These are phyloP conservation scores for Etheostoma spectabile DNA, from an alignment of 2,113 vertebrate species.

Conservation along the genomic window DNA sequence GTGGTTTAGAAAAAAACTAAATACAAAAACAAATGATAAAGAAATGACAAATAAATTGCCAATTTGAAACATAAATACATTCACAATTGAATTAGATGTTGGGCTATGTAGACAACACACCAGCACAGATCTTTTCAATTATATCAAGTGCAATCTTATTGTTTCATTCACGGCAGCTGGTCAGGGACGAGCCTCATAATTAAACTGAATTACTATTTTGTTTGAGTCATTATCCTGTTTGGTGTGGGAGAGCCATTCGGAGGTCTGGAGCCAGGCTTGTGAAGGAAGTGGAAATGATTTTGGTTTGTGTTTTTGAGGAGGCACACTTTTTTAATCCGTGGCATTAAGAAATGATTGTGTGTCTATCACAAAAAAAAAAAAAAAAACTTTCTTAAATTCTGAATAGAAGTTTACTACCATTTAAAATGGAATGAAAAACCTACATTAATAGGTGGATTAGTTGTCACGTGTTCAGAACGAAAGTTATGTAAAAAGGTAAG, in stretches of 20 bases:
- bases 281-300: not conserved
- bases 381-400: not conserved
- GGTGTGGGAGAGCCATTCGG: not conserved
- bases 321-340: not conserved
- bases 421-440: not conserved
- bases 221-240: slow-evolving; percentile 11
- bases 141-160: not conserved
- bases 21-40: not conserved
- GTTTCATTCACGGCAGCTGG: slow-evolving; percentile 13
- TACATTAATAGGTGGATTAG: not conserved
- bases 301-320: not conserved
- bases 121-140: not conserved
- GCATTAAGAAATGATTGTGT: not conserved
- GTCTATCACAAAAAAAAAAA: not conserved
- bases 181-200: not conserved
- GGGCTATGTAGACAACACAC: not conserved
- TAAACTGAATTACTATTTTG: not conserved
- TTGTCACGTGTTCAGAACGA: too few relatives aligned
- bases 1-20: not conserved
- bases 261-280: not conserved
- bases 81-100: not conserved
- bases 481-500: not conserved
- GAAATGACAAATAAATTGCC: not conserved
- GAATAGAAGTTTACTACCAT: not conserved
- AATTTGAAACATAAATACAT: not conserved